phyloP scores from a whole-genome alignment of 2,888 invertebrate genomes.

The Ypsolopha sequella region DNA sequence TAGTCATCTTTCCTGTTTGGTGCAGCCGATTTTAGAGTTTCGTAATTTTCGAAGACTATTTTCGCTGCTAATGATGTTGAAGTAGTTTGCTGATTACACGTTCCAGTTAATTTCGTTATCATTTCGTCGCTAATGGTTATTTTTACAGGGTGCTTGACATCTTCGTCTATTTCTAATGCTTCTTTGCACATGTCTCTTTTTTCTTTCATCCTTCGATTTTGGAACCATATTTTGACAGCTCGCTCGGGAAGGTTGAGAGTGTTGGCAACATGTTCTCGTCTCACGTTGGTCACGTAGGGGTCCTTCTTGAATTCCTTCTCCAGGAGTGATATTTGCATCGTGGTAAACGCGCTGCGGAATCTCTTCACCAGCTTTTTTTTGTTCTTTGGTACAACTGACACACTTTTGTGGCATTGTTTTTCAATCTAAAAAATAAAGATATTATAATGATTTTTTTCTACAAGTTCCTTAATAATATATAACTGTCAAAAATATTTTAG shows the following conservation, averaged over 20 bases:
- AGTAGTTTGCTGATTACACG: background rate
- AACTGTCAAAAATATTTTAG: no score
- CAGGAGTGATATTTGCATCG: slow-evolving; percentile 77
- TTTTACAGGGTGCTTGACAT: background rate
- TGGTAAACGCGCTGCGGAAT: slow-evolving; percentile 80
- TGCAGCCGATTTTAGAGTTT: background rate
- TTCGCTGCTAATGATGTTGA: slow-evolving; percentile 1
- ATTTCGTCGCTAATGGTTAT: background rate
- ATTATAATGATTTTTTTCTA: background rate
- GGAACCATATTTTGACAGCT: slow-evolving; percentile 89
- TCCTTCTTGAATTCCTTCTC: slow-evolving; percentile 78
- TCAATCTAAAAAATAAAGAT: background rate
- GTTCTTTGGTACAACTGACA: slow-evolving; percentile 15
- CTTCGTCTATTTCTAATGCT: slow-evolving; percentile 11
- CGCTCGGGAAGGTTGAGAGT: slow-evolving; percentile 75
- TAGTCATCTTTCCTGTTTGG: background rate
- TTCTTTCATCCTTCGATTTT: slow-evolving; percentile 83
- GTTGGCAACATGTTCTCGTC: slow-evolving; percentile 77
- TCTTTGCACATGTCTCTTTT: slow-evolving; percentile 64
- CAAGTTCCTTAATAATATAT: background rate
- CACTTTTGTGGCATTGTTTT: background rate
- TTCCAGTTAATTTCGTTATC: slow-evolving; percentile 1
- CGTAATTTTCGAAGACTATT: background rate
- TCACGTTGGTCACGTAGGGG: slow-evolving; percentile 76
- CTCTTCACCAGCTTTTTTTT: slow-evolving; percentile 59